These are phyloP conservation scores for Bhutanitis thaidina DNA, from an alignment of 2,888 invertebrate genomes.

Conservation along the genomic window DNA sequence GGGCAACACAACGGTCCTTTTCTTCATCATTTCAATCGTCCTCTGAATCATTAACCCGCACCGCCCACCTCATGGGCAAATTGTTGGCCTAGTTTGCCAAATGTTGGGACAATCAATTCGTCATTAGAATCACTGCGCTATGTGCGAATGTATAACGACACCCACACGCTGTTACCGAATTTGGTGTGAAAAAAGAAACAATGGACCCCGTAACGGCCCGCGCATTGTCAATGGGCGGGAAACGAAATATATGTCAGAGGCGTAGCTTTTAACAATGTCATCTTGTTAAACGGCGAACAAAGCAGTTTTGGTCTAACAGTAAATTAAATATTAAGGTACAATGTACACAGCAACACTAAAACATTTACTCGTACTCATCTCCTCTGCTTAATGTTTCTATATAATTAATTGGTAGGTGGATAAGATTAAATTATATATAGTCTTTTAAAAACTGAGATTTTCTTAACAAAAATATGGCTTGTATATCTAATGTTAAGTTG, in stretches of 20 bases:
- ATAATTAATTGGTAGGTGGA: too few relatives aligned
- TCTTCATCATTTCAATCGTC: slow-evolving; percentile 41
- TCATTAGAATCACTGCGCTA: slow-evolving; percentile 59
- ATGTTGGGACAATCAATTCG: slow-evolving; percentile 69
- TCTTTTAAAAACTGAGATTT: too few relatives aligned
- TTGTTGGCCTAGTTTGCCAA: slow-evolving; percentile 56
- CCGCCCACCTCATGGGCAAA: slow-evolving; percentile 56
- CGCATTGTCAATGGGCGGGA: slow-evolving; percentile 45
- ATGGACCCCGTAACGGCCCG: slow-evolving; percentile 61
- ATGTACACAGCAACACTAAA: background rate
- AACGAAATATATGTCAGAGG: slow-evolving; percentile 40
- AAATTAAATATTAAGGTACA: slow-evolving; percentile 11
- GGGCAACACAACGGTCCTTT: slow-evolving; percentile 60
- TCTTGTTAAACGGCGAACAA: slow-evolving; percentile 10
- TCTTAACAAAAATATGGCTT: too few relatives aligned
- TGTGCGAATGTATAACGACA: slow-evolving; percentile 64
- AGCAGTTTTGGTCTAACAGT: slow-evolving; percentile 9
- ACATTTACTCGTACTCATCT: too few relatives aligned
- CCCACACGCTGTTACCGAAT: slow-evolving; percentile 56
- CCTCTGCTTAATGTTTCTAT: too few relatives aligned
- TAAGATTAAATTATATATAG: too few relatives aligned
- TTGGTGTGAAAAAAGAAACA: slow-evolving; percentile 61
- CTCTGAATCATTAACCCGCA: slow-evolving; percentile 58
- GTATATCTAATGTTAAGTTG: too few relatives aligned
- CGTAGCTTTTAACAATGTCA: slow-evolving; percentile 24